A percentile compares a stretch with the other conserved stretches of the same genome.
Conservation (phyloP, 2,797 vertebrate species). For the Ctenopoma kingsleyae region DNA sequence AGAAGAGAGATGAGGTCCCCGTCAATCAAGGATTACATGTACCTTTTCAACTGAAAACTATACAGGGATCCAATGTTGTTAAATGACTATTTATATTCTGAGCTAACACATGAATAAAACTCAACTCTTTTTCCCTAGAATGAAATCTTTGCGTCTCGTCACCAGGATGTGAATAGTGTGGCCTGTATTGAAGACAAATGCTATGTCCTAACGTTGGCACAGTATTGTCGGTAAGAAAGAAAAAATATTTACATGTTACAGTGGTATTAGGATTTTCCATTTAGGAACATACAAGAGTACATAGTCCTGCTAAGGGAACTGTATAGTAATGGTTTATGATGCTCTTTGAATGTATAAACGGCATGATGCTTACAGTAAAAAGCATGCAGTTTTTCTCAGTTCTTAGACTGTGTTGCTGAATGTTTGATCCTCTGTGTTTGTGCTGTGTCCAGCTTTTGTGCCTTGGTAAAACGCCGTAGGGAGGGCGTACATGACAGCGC, state of each 20-base stretch:
- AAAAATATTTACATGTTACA: background rate
- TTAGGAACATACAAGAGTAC: conserved; percentile 8
- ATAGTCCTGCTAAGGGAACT: conserved; percentile 1
- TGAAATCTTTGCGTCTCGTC: conserved; percentile 97
- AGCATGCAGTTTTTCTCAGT: background rate
- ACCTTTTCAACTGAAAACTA: too few species aligned
- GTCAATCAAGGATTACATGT: background rate
- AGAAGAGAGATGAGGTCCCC: background rate
- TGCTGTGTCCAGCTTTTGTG: conserved; percentile 93
- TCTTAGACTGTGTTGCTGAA: conserved; percentile 11
- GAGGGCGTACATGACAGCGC: conserved; percentile 91
- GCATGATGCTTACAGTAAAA: conserved; percentile 1
- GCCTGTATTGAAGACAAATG: conserved; percentile 99
- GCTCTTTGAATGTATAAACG: background rate
- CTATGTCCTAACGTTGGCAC: conserved; percentile 97
- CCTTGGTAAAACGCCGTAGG: conserved; percentile 95
- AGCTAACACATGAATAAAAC: conserved; percentile 1
- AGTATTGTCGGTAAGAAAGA: conserved; percentile 96
- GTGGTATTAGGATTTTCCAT: background rate
- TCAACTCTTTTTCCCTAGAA: conserved; percentile 84
- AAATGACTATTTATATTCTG: background rate
- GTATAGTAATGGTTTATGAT: background rate
- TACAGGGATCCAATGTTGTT: background rate
- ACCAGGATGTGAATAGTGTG: conserved; percentile 99
- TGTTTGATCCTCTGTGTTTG: conserved; percentile 15